These are phyloP conservation scores for Lepidurus couesii DNA, from an alignment of 1,140 invertebrate genomes.

Conservation along the genomic window DNA sequence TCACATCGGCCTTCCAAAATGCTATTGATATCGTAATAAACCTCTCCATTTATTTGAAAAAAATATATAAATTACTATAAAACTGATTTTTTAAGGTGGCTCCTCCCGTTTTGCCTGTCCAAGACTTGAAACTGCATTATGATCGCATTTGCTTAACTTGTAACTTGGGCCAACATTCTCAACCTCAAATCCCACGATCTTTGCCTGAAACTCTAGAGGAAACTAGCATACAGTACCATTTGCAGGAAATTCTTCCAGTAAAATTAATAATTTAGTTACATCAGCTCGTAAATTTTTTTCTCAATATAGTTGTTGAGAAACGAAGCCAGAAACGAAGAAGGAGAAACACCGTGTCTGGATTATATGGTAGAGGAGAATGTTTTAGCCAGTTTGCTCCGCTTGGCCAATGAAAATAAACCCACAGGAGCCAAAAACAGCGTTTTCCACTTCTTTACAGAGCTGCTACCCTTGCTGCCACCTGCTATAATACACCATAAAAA, in stretches of 20 bases:
- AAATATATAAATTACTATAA: too few species aligned
- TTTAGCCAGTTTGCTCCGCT: not conserved
- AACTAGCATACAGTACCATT: not conserved
- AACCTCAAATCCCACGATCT: not conserved
- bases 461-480: not conserved
- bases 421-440: not conserved
- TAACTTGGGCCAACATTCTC: not conserved
- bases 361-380: not conserved
- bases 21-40: not conserved
- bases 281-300: not conserved
- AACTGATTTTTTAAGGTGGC: not conserved
- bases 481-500: not conserved
- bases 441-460: not conserved
- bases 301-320: not conserved
- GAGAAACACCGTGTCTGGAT: not conserved
- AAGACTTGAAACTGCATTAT: not conserved
- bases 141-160: not conserved
- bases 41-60: not conserved
- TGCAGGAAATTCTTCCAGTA: not conserved
- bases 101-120: not conserved
- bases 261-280: not conserved
- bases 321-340: not conserved
- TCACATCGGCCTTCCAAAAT: not conserved
- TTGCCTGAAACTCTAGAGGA: not conserved
- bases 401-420: conserved; percentile 4